Percentiles rank a stretch among this genome's conserved stretches.
These are phyloP conservation scores for Neosilurus hyrtlii DNA, from an alignment of 2,797 vertebrate genomes.

Conservation along the genomic window DNA sequence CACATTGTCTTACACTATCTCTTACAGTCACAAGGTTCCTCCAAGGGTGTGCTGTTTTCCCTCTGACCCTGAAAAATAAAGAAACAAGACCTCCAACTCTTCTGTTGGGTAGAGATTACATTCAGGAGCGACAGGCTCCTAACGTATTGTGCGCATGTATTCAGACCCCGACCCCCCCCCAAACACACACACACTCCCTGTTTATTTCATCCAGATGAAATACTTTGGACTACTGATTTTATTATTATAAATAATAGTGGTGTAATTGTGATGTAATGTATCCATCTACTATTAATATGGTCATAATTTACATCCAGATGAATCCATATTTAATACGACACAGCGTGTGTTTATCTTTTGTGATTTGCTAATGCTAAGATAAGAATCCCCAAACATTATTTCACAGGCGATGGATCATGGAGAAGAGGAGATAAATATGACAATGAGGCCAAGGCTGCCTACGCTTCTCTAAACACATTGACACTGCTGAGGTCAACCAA, in stretches of 20 bases:
- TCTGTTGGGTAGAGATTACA: conserved; percentile 47
- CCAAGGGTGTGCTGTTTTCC: not conserved
- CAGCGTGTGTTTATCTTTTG: not conserved
- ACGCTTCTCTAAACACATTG: conserved; percentile 85
- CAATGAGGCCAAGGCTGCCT: conserved; percentile 86
- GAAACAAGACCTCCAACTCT: conserved; percentile 21
- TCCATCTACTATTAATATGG: too few species aligned
- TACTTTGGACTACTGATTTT: not conserved
- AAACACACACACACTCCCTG: not conserved
- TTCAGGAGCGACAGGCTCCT: conserved; percentile 35
- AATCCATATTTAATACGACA: not conserved
- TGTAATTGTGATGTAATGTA: too few species aligned
- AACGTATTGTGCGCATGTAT: conserved; percentile 19
- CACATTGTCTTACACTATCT: not conserved
- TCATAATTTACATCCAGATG: too few species aligned
- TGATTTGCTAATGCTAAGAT: conserved; percentile 5
- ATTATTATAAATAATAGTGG: too few species aligned
- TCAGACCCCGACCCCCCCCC: not conserved
- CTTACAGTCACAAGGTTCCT: conserved; percentile 23
- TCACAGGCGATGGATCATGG: conserved; percentile 92
- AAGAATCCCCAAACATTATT: conserved; percentile 41
- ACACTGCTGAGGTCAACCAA: conserved; percentile 91
- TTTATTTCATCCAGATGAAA: conserved; percentile 18
- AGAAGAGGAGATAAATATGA: conserved; percentile 90
- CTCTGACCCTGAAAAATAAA: conserved; percentile 26